Percentiles rank a stretch among this genome's conserved stretches.
These are phyloP conservation scores for Perca flavescens DNA, from an alignment of 2,113 vertebrate species.

Conservation along the genomic window DNA sequence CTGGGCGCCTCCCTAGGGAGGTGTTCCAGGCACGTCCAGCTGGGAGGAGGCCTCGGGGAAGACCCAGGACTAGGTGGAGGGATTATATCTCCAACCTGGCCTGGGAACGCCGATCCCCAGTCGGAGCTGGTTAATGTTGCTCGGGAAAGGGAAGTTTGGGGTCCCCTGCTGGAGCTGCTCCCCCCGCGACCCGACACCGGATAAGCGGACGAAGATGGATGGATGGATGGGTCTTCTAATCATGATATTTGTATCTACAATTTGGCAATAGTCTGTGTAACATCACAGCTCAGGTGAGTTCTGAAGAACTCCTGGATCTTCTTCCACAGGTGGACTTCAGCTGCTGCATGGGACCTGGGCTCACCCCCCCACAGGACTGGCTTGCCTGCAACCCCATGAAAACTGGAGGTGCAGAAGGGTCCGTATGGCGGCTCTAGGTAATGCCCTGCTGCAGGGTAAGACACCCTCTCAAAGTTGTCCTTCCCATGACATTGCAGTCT, in stretches of 20 bases:
- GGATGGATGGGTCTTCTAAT: too few species aligned
- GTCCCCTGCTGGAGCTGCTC: too few species aligned
- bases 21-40: too few species aligned
- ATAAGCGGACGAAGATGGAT: too few species aligned
- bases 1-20: too few species aligned
- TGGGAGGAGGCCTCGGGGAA: too few species aligned
- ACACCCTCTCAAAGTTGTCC: slow-evolving; percentile 73
- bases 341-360: slow-evolving; percentile 58
- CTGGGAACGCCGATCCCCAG: too few species aligned
- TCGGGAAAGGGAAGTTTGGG: too few species aligned
- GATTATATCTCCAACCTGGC: too few species aligned
- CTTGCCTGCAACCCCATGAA: not conserved
- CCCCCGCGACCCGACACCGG: too few species aligned
- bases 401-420: slow-evolving; percentile 64
- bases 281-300: slow-evolving; percentile 43
- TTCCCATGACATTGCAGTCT: slow-evolving; percentile 73
- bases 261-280: not conserved
- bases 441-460: slow-evolving; percentile 69
- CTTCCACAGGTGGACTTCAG: slow-evolving; percentile 77
- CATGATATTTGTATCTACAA: slow-evolving; percentile 32
- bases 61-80: too few species aligned
- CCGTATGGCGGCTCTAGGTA: slow-evolving; percentile 76
- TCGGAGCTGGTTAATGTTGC: too few species aligned
- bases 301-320: slow-evolving; percentile 75
- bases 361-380: slow-evolving; percentile 75